phyloP scores from a whole-genome alignment of 2,888 invertebrate genomes.

The Meteorus cinctellus region DNA sequence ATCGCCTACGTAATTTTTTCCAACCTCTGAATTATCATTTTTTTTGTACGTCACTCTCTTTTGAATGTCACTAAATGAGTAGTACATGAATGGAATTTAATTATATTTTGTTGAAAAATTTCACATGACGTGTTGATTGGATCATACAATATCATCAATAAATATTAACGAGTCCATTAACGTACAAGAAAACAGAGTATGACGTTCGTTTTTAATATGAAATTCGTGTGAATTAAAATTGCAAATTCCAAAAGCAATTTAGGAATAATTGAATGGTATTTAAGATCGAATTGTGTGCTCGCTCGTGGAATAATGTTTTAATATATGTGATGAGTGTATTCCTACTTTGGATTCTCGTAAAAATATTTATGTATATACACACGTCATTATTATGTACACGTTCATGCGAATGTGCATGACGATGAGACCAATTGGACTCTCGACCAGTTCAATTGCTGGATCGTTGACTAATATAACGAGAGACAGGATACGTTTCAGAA shows the following conservation, averaged over 20 bases:
- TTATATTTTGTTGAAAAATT: too few species aligned
- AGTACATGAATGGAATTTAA: background rate
- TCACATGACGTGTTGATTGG: background rate
- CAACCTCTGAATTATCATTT: too few species aligned
- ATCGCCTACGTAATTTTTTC: too few species aligned
- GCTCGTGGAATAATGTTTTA: background rate
- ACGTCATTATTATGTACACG: slow-evolving; percentile 7
- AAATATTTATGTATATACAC: slow-evolving; percentile 3
- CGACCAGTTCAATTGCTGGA: slow-evolving; percentile 45
- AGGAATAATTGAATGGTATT: background rate
- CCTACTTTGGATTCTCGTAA: background rate
- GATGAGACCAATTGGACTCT: slow-evolving; percentile 35
- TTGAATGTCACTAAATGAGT: background rate
- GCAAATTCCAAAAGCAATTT: background rate
- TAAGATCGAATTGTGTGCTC: background rate
- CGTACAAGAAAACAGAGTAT: background rate
- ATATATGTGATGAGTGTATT: background rate
- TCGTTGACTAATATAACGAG: slow-evolving; percentile 39
- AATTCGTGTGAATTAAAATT: background rate
- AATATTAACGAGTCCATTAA: background rate
- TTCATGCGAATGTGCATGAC: background rate
- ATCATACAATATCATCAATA: too few species aligned
- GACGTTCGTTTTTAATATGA: background rate
- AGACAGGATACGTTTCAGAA: slow-evolving; percentile 40
- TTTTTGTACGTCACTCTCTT: background rate